Evolutionary conservation across 64 coral and sea anemone species (phyloP).

Genomic region (Pachyseris speciosa): DNA sequence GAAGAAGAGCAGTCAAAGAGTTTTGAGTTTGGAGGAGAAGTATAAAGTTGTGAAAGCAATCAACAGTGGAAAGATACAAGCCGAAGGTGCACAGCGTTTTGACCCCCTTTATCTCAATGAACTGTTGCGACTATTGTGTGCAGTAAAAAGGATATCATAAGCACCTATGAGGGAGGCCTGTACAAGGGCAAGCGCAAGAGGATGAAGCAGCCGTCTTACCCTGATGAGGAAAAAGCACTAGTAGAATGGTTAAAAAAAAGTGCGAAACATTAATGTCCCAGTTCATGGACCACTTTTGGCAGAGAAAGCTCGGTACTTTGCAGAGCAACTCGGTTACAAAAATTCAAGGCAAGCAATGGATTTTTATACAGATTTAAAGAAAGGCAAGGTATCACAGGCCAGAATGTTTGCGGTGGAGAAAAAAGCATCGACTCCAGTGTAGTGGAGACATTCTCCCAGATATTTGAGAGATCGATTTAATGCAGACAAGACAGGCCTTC

Average conservation of each 20-base stretch:
- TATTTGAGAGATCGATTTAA: constrained; percentile 60
- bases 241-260: constrained; percentile 44
- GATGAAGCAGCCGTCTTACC: constrained; percentile 59
- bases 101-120: constrained; percentile 61
- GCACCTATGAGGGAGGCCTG: neutral
- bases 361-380: constrained; percentile 57
- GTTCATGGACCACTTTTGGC: constrained; percentile 36
- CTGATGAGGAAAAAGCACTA: constrained; percentile 49
- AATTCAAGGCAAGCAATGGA: constrained; percentile 36
- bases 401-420: constrained; percentile 42
- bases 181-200: constrained; percentile 48
- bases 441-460: constrained; percentile 39
- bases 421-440: constrained; percentile 48
- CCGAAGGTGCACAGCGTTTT: constrained; percentile 30
- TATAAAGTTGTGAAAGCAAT: constrained; percentile 36
- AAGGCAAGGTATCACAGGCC: constrained; percentile 60
- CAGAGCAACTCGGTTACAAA: constrained; percentile 35
- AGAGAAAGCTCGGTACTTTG: constrained; percentile 58
- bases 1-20: constrained; percentile 17
- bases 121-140: constrained; percentile 27
- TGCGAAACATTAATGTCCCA: constrained; percentile 38
- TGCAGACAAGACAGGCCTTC: constrained; percentile 40
- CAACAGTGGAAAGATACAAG: constrained; percentile 14
- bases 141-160: constrained; percentile 21
- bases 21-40: constrained; percentile 4